Evolutionary conservation across 2,113 vertebrate genomes (phyloP).

Genomic region (Rhombomys opimus): DNA sequence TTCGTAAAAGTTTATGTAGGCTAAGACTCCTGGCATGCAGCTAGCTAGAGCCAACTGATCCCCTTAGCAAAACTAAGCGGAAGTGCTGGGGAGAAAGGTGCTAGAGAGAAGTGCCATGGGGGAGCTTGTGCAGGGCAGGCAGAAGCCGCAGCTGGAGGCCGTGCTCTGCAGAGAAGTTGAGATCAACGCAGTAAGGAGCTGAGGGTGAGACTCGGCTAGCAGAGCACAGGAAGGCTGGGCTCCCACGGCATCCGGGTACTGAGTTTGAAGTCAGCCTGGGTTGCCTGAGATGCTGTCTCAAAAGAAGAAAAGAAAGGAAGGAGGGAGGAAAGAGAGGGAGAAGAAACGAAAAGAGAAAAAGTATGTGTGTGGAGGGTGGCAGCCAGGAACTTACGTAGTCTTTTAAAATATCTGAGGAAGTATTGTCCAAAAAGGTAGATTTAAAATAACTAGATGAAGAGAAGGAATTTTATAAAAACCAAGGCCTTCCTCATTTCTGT

Average conservation of each 20-base stretch:
- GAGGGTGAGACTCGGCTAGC: background rate
- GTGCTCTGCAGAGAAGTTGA: background rate
- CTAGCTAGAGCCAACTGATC: background rate
- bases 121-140: rapidly evolving
- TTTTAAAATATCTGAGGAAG: background rate
- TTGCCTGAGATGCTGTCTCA: background rate
- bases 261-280: background rate
- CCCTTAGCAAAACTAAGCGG: background rate
- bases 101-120: background rate
- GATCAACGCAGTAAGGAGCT: background rate
- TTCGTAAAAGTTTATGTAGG: conserved; percentile 40
- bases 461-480: background rate
- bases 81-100: too few species aligned
- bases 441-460: conserved; percentile 35
- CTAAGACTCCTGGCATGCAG: conserved; percentile 16
- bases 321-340: too few species aligned
- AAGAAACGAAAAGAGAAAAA: background rate
- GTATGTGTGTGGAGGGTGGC: too few species aligned
- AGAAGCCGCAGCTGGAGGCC: background rate
- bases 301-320: background rate
- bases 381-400: background rate
- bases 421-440: background rate
- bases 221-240: background rate
- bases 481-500: background rate
- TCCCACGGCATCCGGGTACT: background rate